Evolutionary conservation across 1,140 invertebrate genomes (phyloP), one percentile per base, ranked within the genome.

Genomic region (Drosophila nasuta): DNA sequence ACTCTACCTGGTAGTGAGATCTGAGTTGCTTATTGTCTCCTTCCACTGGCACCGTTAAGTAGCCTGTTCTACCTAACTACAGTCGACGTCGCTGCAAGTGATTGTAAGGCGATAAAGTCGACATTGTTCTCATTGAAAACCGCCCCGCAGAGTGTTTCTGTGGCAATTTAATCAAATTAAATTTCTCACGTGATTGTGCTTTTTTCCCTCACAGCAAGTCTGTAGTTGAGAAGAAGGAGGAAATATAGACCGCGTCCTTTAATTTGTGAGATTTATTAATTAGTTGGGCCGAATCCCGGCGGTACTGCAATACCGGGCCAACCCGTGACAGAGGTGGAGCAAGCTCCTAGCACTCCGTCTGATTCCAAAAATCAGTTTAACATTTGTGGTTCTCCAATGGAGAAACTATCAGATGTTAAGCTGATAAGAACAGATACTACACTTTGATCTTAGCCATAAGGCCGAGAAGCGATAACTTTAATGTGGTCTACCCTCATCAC

Each of bases 351-450:
- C 90, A 64, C 82, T 92, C 93, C 92, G 79, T 92, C 93, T 79
- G 46, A 73, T 93, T 93, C 87, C 93, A 94, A 94, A 94, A 94
- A 94, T 93, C 93, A 94, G 94, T 93, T 94, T 94, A 95, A 95
- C 94, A 94, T 94, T 89, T 91, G 91, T 94, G 94, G 93, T 91
- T 91, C 92, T 93, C 92, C 93, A 90, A 94, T 95, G 93, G 92
- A 91, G 92, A 91, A 92, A 93, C 94, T 94, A 94, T 94, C 94
- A 95, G 94, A 95, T 94, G 94, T 94, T 95, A 94, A 95, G 93
- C 94, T 94, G 93, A 94, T 94, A 94, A 95, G 94, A 95, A 95
- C 94, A 94, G 94, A 95, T 93, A 93, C 93, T 93, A 93, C 93
- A 93, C 93, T 93, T 93, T 52, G 60, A 77, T 72, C 79, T 93